These are phyloP conservation scores for Hippocampus barbouri DNA, from an alignment of 2,113 vertebrate genomes.

Conservation along the genomic window DNA sequence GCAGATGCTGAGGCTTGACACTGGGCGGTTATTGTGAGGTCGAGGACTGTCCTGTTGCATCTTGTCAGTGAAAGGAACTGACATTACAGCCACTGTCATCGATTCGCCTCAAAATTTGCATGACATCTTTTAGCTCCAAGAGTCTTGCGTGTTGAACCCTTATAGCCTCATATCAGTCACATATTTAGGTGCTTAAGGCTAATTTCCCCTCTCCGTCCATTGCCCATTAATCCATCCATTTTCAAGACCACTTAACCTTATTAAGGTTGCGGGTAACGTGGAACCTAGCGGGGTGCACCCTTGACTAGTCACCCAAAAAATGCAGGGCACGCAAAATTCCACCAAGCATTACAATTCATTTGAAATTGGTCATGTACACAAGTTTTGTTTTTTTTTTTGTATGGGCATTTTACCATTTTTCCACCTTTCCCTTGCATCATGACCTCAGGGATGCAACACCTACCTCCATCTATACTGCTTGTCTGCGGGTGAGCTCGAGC, in stretches of 20 bases:
- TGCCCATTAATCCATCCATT: background rate
- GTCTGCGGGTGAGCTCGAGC: background rate
- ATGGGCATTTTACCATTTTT: too few relatives aligned
- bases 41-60: slow-evolving; percentile 11
- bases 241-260: too few relatives aligned
- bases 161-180: background rate
- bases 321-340: too few relatives aligned
- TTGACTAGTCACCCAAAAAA: too few relatives aligned
- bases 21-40: background rate
- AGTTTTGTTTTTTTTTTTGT: too few relatives aligned
- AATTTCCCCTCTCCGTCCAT: background rate
- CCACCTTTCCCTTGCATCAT: too few relatives aligned
- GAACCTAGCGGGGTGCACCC: too few relatives aligned
- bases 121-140: background rate
- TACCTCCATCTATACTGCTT: too few relatives aligned
- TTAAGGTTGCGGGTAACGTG: too few relatives aligned
- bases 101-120: slow-evolving; percentile 16
- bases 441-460: too few relatives aligned
- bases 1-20: slow-evolving; percentile 28
- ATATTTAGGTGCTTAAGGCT: background rate
- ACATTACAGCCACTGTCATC: slow-evolving; percentile 23
- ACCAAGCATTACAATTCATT: too few relatives aligned
- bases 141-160: background rate
- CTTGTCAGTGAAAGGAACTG: slow-evolving; percentile 16
- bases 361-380: too few relatives aligned